Evolutionary conservation across 1,140 invertebrate species (phyloP).

Genomic region (Ostrea edulis): DNA sequence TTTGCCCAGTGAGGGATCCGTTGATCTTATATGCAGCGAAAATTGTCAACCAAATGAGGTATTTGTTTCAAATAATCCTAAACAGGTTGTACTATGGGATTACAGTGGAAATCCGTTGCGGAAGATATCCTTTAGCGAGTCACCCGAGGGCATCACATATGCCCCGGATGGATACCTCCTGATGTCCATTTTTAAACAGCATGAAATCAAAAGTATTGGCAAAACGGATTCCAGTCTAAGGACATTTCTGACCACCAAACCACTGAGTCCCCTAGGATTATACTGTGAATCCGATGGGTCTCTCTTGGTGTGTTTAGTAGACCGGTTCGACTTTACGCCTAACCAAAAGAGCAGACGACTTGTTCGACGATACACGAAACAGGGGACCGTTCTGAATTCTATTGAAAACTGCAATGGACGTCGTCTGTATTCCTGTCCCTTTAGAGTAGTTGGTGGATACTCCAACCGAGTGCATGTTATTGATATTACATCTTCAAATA

Average conservation of each 20-base stretch:
- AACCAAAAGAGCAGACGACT: conserved; percentile 30
- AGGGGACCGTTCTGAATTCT: not conserved
- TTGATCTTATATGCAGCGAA: not conserved
- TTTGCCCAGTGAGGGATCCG: not conserved
- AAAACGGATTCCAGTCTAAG: not conserved
- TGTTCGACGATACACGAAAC: conserved; percentile 5
- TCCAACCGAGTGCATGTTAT: not conserved
- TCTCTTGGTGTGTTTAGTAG: conserved; percentile 39
- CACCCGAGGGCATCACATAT: not conserved
- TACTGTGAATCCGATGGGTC: conserved; percentile 33
- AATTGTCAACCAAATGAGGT: conserved; percentile 16
- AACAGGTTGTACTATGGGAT: not conserved
- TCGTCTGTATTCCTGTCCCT: not conserved
- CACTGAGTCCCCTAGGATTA: conserved; percentile 36
- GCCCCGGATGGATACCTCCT: conserved; percentile 2
- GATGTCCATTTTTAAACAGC: not conserved
- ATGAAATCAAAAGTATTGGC: not conserved
- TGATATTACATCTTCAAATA: not conserved
- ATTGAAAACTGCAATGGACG: not conserved
- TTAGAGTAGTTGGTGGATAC: not conserved
- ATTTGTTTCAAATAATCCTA: conserved; percentile 12
- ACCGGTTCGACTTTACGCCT: conserved; percentile 26
- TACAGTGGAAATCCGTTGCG: not conserved
- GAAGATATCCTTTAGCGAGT: not conserved
- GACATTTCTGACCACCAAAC: not conserved